A percentile compares a stretch with the other conserved stretches of the same genome.
phyloP scores from a whole-genome alignment of 1,140 invertebrate genomes.

The Ostrea denselamellosa region DNA sequence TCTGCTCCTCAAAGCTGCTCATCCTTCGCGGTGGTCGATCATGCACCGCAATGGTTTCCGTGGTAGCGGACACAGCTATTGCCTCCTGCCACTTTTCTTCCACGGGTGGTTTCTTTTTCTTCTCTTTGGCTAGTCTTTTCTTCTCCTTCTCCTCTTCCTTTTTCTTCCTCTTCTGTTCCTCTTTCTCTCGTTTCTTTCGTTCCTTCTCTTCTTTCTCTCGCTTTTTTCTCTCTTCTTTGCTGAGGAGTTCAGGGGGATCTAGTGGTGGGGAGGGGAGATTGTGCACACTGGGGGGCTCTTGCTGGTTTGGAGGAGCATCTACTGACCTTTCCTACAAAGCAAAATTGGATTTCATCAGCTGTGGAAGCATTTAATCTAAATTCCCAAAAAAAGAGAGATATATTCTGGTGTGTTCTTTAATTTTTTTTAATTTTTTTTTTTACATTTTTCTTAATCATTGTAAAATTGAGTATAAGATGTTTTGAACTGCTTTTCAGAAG shows the following conservation, averaged over 20 bases:
- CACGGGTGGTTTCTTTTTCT: conserved; percentile 47
- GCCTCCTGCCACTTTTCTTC: conserved; percentile 45
- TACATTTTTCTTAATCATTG: too few species aligned
- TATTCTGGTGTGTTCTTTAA: too few species aligned
- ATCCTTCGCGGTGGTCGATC: conserved; percentile 14
- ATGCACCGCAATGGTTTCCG: conserved; percentile 15
- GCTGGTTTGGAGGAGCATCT: conserved; percentile 41
- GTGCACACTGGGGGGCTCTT: conserved; percentile 27
- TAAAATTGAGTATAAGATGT: too few species aligned
- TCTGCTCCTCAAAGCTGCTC: conserved; percentile 46
- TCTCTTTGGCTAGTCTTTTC: conserved; percentile 51
- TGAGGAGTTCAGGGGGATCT: conserved; percentile 42
- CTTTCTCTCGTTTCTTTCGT: conserved; percentile 51
- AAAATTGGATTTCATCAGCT: neutral
- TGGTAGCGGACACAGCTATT: conserved; percentile 31
- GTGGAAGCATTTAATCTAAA: neutral
- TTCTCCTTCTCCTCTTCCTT: conserved; percentile 55
- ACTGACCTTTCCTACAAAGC: conserved; percentile 49
- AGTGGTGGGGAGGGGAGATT: conserved; percentile 4
- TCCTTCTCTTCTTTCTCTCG: conserved; percentile 53
- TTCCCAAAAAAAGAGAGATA: too few species aligned
- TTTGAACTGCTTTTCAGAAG: too few species aligned
- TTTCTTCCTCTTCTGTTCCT: conserved; percentile 54
- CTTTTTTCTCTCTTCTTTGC: conserved; percentile 48
- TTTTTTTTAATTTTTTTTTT: too few species aligned